Evolutionary conservation across 2,797 vertebrate genomes (phyloP).

Genomic region (Morelia viridis): DNA sequence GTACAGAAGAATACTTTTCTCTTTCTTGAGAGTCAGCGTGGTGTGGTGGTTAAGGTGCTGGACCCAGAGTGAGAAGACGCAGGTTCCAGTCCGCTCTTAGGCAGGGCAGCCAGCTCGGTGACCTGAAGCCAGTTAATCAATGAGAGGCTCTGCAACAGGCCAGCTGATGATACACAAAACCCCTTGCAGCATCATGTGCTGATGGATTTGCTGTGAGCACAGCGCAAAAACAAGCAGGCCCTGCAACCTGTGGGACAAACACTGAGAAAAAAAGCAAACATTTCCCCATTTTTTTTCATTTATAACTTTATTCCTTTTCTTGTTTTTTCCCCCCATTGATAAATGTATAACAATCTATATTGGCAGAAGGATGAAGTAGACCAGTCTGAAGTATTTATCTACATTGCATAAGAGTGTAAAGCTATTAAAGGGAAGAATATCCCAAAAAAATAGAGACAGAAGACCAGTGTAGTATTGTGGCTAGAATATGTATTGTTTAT

Average conservation of each 20-base stretch:
- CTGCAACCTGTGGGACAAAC: too few relatives aligned
- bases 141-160: neutral
- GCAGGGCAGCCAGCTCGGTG: neutral
- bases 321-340: neutral
- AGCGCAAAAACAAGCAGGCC: neutral
- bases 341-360: neutral
- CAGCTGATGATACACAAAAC: neutral
- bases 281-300: neutral
- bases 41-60: neutral
- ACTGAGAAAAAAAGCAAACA: too few relatives aligned
- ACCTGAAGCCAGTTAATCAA: neutral
- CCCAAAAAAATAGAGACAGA: neutral
- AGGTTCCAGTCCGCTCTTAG: neutral
- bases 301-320: neutral
- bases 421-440: neutral
- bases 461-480: neutral
- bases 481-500: neutral
- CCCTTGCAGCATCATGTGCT: neutral
- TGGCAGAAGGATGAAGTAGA: neutral
- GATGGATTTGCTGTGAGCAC: neutral
- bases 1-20: neutral
- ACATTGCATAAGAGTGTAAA: neutral
- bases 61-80: neutral
- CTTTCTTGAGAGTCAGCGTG: neutral
- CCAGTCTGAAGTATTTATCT: neutral